Percentiles rank a stretch among this genome's conserved stretches.
Evolutionary conservation across 2,113 vertebrate species (phyloP).

Genomic region (Clarias magur): DNA sequence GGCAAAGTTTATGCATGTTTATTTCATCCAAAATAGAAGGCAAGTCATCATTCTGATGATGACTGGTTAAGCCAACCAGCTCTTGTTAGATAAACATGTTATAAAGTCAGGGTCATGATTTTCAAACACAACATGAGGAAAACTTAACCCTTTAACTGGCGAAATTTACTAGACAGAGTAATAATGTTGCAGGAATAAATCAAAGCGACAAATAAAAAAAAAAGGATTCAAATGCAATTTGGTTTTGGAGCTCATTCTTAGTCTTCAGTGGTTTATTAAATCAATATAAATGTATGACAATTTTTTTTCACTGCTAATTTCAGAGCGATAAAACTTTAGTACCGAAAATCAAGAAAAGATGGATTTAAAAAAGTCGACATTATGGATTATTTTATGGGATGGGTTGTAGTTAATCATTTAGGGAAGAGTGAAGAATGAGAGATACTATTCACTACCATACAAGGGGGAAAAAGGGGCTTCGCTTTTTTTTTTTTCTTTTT

Average conservation of each 20-base stretch:
- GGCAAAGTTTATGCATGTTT: slow-evolving; percentile 26
- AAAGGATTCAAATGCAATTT: too few species aligned
- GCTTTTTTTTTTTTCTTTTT: too few species aligned
- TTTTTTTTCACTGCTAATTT: neutral
- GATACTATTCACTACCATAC: too few species aligned
- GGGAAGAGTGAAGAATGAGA: too few species aligned
- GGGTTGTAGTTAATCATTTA: neutral
- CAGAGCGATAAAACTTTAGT: neutral
- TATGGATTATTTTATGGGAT: neutral
- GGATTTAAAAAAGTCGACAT: neutral
- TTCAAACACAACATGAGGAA: neutral
- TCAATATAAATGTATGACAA: too few species aligned
- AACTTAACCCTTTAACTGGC: too few species aligned
- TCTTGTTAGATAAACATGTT: neutral
- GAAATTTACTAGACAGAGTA: too few species aligned
- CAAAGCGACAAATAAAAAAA: too few species aligned
- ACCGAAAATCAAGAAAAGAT: neutral
- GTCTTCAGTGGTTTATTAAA: neutral
- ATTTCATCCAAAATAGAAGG: neutral
- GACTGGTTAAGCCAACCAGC: neutral
- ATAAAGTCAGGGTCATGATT: neutral
- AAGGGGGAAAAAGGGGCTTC: too few species aligned
- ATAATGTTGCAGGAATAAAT: too few species aligned
- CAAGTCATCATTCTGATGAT: neutral
- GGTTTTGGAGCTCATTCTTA: neutral